Evolutionary conservation across 1,140 invertebrate genomes (phyloP).

Genomic region (Lasioglossum albipes): DNA sequence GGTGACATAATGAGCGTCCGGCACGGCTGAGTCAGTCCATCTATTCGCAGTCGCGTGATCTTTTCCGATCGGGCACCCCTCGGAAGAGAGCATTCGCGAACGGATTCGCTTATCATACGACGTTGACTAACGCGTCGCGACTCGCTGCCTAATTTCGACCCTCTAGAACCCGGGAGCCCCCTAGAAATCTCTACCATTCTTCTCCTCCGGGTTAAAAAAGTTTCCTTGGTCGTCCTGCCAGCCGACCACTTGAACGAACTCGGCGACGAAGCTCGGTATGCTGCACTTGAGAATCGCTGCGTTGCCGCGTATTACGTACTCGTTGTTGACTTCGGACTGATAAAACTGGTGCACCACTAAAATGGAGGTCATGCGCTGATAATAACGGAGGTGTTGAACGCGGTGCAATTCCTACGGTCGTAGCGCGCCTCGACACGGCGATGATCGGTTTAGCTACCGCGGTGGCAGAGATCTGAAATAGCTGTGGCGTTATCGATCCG

Average conservation of each 20-base stretch:
- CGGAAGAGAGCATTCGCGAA: background rate
- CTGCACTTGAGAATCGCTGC: conserved; percentile 96
- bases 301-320: conserved; percentile 95
- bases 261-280: conserved; percentile 94
- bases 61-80: background rate
- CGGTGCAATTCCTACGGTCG: too few relatives aligned
- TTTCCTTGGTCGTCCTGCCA: conserved; percentile 92
- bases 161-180: background rate
- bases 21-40: background rate
- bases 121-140: conserved; percentile 50
- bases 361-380: conserved; percentile 63
- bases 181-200: conserved; percentile 59
- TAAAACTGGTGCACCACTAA: conserved; percentile 93
- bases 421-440: background rate
- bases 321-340: conserved; percentile 94
- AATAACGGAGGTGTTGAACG: conserved; percentile 16
- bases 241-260: conserved; percentile 92
- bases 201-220: conserved; percentile 82
- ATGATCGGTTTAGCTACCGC: background rate
- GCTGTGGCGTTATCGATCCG: conserved; percentile 24
- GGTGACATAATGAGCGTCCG: background rate
- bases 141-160: conserved; percentile 15
- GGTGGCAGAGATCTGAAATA: background rate
- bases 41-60: background rate
- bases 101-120: conserved; percentile 25